These are phyloP conservation scores for Meda fulgida DNA, from an alignment of 2,797 vertebrate species.

Conservation along the genomic window DNA sequence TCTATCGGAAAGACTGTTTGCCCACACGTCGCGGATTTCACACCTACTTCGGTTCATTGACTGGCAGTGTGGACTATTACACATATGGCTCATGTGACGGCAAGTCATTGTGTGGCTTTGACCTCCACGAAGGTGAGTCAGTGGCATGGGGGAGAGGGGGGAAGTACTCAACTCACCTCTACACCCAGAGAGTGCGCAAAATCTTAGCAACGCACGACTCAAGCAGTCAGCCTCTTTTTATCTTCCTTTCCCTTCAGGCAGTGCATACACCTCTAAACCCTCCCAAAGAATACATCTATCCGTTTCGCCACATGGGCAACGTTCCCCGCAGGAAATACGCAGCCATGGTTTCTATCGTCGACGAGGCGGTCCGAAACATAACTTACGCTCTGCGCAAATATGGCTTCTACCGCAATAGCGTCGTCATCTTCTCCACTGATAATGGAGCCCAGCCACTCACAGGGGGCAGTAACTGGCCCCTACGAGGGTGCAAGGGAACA, in stretches of 20 bases:
- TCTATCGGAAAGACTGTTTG: conserved; percentile 92
- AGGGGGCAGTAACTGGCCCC: conserved; percentile 96
- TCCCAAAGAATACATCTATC: conserved; percentile 92
- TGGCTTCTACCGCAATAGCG: conserved; percentile 90
- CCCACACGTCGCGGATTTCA: conserved; percentile 93
- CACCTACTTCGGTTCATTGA: conserved; percentile 93
- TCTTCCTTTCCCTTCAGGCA: conserved; percentile 93
- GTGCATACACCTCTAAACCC: conserved; percentile 93
- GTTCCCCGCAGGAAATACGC: conserved; percentile 90
- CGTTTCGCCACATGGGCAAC: conserved; percentile 88
- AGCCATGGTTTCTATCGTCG: conserved; percentile 95
- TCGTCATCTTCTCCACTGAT: conserved; percentile 93
- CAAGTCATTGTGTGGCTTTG: conserved; percentile 89
- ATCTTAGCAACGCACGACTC: conserved; percentile 87
- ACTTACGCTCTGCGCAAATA: conserved; percentile 92
- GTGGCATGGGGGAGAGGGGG: conserved; percentile 92
- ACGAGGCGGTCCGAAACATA: conserved; percentile 92
- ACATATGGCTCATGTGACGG: conserved; percentile 93
- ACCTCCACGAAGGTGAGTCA: conserved; percentile 89
- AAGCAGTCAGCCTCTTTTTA: conserved; percentile 83
- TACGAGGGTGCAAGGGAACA: conserved; percentile 92
- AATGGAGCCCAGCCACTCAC: conserved; percentile 95
- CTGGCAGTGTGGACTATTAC: conserved; percentile 95
- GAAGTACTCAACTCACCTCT: conserved; percentile 93
- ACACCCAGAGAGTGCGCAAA: conserved; percentile 88